Evolutionary conservation across 2,797 vertebrate species (phyloP).

Genomic region (Protonibea diacanthus): DNA sequence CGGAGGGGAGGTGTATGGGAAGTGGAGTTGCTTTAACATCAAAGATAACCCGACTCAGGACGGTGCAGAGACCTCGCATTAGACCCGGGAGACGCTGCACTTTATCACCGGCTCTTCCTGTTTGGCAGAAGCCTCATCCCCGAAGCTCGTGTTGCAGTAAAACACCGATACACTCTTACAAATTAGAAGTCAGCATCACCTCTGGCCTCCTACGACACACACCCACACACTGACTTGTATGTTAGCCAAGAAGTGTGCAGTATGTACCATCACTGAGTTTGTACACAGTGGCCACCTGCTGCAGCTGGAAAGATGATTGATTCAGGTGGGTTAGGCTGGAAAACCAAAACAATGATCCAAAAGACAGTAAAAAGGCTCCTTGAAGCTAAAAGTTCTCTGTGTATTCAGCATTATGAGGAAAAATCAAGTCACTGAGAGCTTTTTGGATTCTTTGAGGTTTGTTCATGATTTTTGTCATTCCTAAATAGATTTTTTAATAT

Average conservation of each 20-base stretch:
- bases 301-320: not conserved
- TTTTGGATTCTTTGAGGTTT: too few relatives aligned
- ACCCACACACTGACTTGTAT: slow-evolving; percentile 4
- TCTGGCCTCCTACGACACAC: slow-evolving; percentile 8
- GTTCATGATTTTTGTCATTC: too few relatives aligned
- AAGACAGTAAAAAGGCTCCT: not conserved
- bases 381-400: not conserved
- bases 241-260: not conserved
- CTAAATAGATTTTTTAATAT: too few relatives aligned
- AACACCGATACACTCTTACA: slow-evolving; percentile 37
- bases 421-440: not conserved
- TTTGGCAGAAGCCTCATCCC: slow-evolving; percentile 55
- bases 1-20: slow-evolving; percentile 58
- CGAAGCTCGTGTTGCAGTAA: slow-evolving; percentile 26
- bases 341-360: not conserved
- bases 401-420: not conserved
- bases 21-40: slow-evolving; percentile 70
- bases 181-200: slow-evolving; percentile 55
- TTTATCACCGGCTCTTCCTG: slow-evolving; percentile 70
- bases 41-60: slow-evolving; percentile 63
- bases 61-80: slow-evolving; percentile 48
- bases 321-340: too few relatives aligned
- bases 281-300: not conserved
- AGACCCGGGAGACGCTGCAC: slow-evolving; percentile 32
- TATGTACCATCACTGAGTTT: not conserved